Evolutionary conservation across 2,113 vertebrate species (phyloP), one percentile per base, ranked within the genome.

Genomic region (Thunnus maccoyii): DNA sequence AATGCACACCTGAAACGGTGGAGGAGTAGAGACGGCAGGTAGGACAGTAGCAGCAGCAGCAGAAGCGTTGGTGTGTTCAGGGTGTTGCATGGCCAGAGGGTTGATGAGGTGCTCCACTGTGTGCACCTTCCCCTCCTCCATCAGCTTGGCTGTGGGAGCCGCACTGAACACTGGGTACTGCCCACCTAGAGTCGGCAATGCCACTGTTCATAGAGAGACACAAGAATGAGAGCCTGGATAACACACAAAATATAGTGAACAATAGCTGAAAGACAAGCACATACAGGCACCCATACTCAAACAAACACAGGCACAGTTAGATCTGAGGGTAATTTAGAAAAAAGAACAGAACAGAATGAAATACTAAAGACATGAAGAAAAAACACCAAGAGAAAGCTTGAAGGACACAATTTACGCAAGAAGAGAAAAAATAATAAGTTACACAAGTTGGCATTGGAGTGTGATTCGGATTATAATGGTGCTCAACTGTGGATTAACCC

Each of bases 121-220:
- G 47, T 99, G 98, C 72, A 99, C 94, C 93, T 99, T 99, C 18
- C 97, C 97, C 0, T 99, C 98, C 91, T 99, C 97, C 51, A 99
- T 96, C 85, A 99, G 94, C 86, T 99, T 99, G 80, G 96, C 94
- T 3, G 96, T 86, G 0, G 97, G 95, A 2, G 96, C 93, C 0
- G 97, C 87, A 78, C 97, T 97, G 84, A 99, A 99, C 93, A 99
- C 89, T 84, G 97, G 97, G 92, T 99, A 99, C 90, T 99, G 98
- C 25, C 95, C 95, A 63, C 97, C 92, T 0, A 99, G 96, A 61
- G 96, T 91, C 52, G 95, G 96, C 85, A 99, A 95, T 74, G 96
- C 96, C 95, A 99, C 98, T 99, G 92, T 56, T 86, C 92, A 64
- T 10, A 92, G 60, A 93, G 22, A 88, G 46, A 85, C 10, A 77